phyloP scores from a whole-genome alignment of 2,113 vertebrate genomes.

The Aphelocoma coerulescens region DNA sequence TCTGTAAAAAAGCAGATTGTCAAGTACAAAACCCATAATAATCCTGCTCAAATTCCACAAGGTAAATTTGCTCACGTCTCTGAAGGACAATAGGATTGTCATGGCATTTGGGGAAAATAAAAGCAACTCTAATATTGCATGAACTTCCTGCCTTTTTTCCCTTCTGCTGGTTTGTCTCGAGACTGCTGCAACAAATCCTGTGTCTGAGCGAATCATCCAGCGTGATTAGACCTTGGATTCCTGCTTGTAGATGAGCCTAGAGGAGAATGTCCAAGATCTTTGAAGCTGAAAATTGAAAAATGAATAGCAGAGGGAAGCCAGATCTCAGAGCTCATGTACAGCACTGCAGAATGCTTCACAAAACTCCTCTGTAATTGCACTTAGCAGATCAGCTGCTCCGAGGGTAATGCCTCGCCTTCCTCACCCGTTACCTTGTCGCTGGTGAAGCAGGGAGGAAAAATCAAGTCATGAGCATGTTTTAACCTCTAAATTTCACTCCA shows the following conservation, averaged over 20 bases:
- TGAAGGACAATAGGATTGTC: constrained; percentile 52
- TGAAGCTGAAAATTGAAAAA: constrained; percentile 74
- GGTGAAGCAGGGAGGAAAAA: constrained; percentile 50
- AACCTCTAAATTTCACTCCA: constrained; percentile 45
- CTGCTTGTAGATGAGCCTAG: constrained; percentile 60
- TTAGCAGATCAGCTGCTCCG: constrained; percentile 34
- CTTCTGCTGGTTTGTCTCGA: background rate
- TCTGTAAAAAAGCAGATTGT: constrained; percentile 16
- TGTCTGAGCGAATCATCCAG: constrained; percentile 38
- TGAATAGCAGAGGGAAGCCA: constrained; percentile 56
- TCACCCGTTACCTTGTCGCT: background rate
- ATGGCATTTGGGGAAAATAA: constrained; percentile 33
- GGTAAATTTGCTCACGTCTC: constrained; percentile 27
- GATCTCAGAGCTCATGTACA: background rate
- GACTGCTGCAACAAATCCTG: constrained; percentile 59
- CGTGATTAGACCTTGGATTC: constrained; percentile 65
- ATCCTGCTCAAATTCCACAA: constrained; percentile 6
- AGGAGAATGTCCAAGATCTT: constrained; percentile 67
- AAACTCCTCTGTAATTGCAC: constrained; percentile 37
- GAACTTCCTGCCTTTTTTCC: background rate
- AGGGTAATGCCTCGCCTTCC: constrained; percentile 3
- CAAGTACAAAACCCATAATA: background rate
- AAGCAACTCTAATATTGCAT: constrained; percentile 34
- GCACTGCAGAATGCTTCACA: constrained; percentile 45
- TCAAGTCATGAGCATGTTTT: constrained; percentile 37